phyloP scores from a whole-genome alignment of 2,888 invertebrate species.

The Pseudolycoriella hygida region DNA sequence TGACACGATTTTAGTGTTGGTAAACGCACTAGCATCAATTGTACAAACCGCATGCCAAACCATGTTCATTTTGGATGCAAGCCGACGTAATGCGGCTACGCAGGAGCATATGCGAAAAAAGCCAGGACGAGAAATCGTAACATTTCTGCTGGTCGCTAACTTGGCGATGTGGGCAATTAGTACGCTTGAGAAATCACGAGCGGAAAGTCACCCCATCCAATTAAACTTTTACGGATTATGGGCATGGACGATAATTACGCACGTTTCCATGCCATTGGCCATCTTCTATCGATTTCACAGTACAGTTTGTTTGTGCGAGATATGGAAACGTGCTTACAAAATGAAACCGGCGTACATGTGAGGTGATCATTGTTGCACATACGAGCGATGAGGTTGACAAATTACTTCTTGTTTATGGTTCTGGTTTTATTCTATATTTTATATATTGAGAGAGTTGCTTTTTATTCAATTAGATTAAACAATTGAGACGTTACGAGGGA shows the following conservation, averaged over 20 bases:
- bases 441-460: too few species aligned
- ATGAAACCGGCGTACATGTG: constrained; percentile 76
- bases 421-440: too few species aligned
- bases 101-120: constrained; percentile 69
- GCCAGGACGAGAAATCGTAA: constrained; percentile 85
- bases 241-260: constrained; percentile 93
- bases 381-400: too few species aligned
- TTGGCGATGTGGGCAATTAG: constrained; percentile 91
- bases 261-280: constrained; percentile 81
- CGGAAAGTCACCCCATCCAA: constrained; percentile 83
- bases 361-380: constrained; percentile 10
- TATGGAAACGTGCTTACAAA: constrained; percentile 92
- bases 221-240: constrained; percentile 80
- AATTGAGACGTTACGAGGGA: too few species aligned
- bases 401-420: too few species aligned
- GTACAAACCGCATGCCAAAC: constrained; percentile 81
- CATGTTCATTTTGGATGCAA: constrained; percentile 80
- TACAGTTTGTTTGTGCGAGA: constrained; percentile 87
- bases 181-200: constrained; percentile 76
- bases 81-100: constrained; percentile 64
- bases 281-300: constrained; percentile 92
- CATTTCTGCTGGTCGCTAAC: constrained; percentile 77
- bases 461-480: too few species aligned
- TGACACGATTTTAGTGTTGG: constrained; percentile 61
- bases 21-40: constrained; percentile 69